A percentile compares a stretch with the other conserved stretches of the same genome.
Evolutionary conservation across 2,797 vertebrate species (phyloP).

Genomic region (Gambusia yucatana): DNA sequence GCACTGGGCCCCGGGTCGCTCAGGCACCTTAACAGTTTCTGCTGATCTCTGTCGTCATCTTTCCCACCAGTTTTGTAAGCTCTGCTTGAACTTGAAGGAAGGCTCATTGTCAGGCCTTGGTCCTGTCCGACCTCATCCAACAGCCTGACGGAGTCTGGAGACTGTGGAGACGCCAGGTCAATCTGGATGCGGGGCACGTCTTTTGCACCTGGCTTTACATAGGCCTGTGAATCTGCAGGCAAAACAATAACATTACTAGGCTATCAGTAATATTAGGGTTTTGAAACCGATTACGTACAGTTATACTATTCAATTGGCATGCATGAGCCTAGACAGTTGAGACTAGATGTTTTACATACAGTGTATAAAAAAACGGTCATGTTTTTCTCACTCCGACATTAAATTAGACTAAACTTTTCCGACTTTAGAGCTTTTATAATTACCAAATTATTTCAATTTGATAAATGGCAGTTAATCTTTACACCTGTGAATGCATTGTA

Average conservation of each 20-base stretch:
- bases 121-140: slow-evolving; percentile 83
- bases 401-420: not conserved
- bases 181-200: slow-evolving; percentile 90
- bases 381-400: not conserved
- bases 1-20: slow-evolving; percentile 93
- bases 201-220: slow-evolving; percentile 75
- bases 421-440: not conserved
- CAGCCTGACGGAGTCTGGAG: slow-evolving; percentile 87
- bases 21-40: slow-evolving; percentile 90
- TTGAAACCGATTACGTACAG: not conserved
- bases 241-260: not conserved
- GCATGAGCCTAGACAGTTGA: slow-evolving; percentile 18
- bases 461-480: not conserved
- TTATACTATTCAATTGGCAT: slow-evolving; percentile 27
- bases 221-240: slow-evolving; percentile 87
- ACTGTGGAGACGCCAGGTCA: slow-evolving; percentile 93
- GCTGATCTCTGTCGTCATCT: slow-evolving; percentile 82
- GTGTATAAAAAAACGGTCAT: not conserved
- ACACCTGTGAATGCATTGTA: not conserved
- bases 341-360: not conserved
- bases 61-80: slow-evolving; percentile 53
- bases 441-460: not conserved
- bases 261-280: not conserved
- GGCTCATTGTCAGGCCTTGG: slow-evolving; percentile 85
- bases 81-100: slow-evolving; percentile 68